Evolutionary conservation across 2,888 invertebrate genomes (phyloP).

Genomic region (Lasioglossum lativentre): DNA sequence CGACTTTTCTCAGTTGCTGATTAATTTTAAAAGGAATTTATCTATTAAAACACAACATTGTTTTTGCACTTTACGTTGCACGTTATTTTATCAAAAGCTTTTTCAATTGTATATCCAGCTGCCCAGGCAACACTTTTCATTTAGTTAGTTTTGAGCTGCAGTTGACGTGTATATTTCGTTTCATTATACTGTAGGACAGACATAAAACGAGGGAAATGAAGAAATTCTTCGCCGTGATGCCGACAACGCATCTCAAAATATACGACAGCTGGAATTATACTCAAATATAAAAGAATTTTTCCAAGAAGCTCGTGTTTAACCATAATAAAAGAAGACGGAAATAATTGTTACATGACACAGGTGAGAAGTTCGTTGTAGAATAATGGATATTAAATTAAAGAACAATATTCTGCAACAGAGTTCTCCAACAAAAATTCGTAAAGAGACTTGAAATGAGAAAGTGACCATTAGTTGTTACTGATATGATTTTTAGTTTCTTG

Average conservation of each 20-base stretch:
- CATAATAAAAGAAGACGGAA: not conserved
- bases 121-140: not conserved
- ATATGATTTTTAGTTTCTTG: not conserved
- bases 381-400: not conserved
- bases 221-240: conserved; percentile 21
- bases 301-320: not conserved
- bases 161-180: conserved; percentile 8
- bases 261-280: conserved; percentile 29
- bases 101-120: not conserved
- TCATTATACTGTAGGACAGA: not conserved
- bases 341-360: not conserved
- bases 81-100: not conserved
- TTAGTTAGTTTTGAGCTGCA: conserved; percentile 11
- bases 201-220: conserved; percentile 17
- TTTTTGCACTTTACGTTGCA: not conserved
- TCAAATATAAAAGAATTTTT: conserved; percentile 20
- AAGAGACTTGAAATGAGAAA: not conserved
- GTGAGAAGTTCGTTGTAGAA: too few species aligned
- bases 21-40: not conserved
- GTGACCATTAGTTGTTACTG: not conserved
- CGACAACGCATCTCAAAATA: conserved; percentile 36
- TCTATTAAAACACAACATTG: not conserved
- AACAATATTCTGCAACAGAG: not conserved
- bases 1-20: not conserved
- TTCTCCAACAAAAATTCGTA: not conserved